Conservation (phyloP, 2,113 vertebrate species). For the Eubucco bourcierii region DNA sequence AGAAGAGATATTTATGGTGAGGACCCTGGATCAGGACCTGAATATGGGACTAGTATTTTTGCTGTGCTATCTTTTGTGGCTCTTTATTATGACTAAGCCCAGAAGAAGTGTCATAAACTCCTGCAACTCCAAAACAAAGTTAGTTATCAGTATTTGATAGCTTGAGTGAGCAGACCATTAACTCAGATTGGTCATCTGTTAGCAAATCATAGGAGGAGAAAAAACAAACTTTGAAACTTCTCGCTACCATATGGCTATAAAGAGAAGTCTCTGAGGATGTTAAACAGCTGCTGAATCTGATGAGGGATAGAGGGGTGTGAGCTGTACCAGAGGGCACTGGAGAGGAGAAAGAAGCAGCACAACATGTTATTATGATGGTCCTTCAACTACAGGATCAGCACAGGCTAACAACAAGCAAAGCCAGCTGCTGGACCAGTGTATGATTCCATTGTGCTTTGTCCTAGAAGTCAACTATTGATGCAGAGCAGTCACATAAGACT, state of each 20-base stretch:
- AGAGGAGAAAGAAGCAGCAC: neutral
- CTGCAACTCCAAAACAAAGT: neutral
- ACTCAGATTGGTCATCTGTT: neutral
- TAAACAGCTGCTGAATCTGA: neutral
- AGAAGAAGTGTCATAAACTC: neutral
- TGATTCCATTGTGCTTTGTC: rapidly evolving
- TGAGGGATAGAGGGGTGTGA: neutral
- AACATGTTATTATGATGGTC: neutral
- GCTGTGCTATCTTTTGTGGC: neutral
- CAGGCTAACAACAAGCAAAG: neutral
- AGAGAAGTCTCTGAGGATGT: neutral
- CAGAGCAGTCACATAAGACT: neutral
- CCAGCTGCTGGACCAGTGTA: neutral
- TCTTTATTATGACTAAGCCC: neutral
- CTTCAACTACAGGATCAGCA: neutral
- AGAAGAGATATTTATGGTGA: neutral
- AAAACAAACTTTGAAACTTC: neutral
- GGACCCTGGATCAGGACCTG: neutral
- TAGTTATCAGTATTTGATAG: neutral
- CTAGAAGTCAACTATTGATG: neutral
- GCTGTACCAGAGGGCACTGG: neutral
- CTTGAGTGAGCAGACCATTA: neutral
- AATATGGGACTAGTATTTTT: neutral
- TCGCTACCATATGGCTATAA: neutral
- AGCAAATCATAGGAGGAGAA: neutral